A percentile compares a stretch with the other conserved stretches of the same genome.
These are phyloP conservation scores for Pissodes strobi DNA, from an alignment of 1,140 invertebrate genomes.

Conservation along the genomic window DNA sequence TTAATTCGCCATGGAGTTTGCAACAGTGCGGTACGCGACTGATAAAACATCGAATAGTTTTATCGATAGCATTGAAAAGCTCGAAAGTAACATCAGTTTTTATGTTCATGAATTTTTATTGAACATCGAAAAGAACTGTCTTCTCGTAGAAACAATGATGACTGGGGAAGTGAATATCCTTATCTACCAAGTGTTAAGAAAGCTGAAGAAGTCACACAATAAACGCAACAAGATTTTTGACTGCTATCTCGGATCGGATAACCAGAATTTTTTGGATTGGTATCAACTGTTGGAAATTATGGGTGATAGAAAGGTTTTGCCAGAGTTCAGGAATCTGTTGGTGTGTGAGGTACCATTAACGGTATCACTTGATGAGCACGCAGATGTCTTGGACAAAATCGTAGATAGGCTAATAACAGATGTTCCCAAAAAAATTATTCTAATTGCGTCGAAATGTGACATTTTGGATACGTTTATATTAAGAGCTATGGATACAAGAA, in stretches of 20 bases:
- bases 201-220: neutral
- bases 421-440: neutral
- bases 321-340: constrained; percentile 1
- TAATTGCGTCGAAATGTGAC: neutral
- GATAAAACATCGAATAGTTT: neutral
- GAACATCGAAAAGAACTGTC: neutral
- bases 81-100: neutral
- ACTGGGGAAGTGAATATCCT: constrained; percentile 15
- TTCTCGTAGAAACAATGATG: constrained; percentile 1
- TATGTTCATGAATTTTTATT: neutral
- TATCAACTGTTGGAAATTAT: neutral
- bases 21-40: neutral
- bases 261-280: constrained; percentile 9
- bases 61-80: neutral
- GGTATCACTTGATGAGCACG: neutral
- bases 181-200: neutral
- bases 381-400: neutral
- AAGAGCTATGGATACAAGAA: too few relatives aligned
- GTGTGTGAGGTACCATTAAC: constrained; percentile 8
- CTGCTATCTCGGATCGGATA: neutral
- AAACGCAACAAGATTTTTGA: neutral
- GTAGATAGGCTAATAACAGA: neutral
- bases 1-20: too few relatives aligned
- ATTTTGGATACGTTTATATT: neutral
- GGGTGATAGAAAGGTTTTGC: neutral